phyloP scores from a whole-genome alignment of 1,140 invertebrate genomes.

The Sitophilus oryzae region DNA sequence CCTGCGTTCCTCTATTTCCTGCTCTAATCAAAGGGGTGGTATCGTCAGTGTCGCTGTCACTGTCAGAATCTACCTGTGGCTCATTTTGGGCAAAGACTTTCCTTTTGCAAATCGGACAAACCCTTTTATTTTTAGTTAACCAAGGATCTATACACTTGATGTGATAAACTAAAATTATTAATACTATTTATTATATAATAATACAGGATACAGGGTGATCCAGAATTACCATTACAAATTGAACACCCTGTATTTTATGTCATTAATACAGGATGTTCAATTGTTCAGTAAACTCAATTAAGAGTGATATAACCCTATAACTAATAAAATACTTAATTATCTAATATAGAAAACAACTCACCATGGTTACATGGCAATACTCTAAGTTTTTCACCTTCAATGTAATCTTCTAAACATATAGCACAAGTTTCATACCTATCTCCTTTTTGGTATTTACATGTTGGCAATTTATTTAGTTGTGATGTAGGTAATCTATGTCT shows the following conservation, averaged over 20 bases:
- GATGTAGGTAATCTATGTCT: conserved; percentile 78
- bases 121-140: conserved; percentile 91
- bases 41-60: conserved; percentile 56
- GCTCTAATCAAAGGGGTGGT: conserved; percentile 60
- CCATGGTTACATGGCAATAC: conserved; percentile 95
- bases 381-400: conserved; percentile 90
- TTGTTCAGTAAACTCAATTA: too few relatives aligned
- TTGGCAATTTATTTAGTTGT: conserved; percentile 85
- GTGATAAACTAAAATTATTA: conserved; percentile 76
- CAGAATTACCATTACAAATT: too few relatives aligned
- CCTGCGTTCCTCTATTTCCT: conserved; percentile 47
- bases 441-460: conserved; percentile 79
- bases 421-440: conserved; percentile 96
- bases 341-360: conserved; percentile 47
- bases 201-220: too few relatives aligned
- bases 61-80: conserved; percentile 58
- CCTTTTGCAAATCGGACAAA: conserved; percentile 96
- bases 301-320: not conserved
- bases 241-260: too few relatives aligned
- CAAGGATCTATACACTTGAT: conserved; percentile 97
- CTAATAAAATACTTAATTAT: not conserved
- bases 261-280: too few relatives aligned
- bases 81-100: conserved; percentile 85
- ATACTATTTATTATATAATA: too few relatives aligned
- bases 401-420: conserved; percentile 97